Evolutionary conservation across 1,140 invertebrate genomes (phyloP).

Genomic region (Anagrus nilaparvatae): DNA sequence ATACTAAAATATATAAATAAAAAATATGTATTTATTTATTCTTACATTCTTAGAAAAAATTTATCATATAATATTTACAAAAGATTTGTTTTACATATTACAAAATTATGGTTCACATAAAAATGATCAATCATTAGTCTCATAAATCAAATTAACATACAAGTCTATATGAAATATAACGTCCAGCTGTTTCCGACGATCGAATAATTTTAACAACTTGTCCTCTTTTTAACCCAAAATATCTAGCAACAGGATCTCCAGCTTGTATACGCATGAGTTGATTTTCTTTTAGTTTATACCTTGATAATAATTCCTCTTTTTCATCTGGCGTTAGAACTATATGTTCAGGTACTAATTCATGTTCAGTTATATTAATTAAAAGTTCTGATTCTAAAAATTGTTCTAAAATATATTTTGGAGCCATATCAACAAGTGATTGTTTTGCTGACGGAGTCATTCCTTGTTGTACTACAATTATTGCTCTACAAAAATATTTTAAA

Average conservation of each 20-base stretch:
- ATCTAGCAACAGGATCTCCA: slow-evolving; percentile 94
- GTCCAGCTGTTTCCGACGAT: slow-evolving; percentile 93
- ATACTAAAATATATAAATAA: too few species aligned
- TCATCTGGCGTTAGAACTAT: slow-evolving; percentile 97
- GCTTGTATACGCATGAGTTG: slow-evolving; percentile 98
- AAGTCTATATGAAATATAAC: slow-evolving; percentile 96
- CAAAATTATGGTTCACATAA: slow-evolving; percentile 2
- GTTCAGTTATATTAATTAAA: slow-evolving; percentile 98
- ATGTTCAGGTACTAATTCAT: slow-evolving; percentile 97
- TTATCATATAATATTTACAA: too few species aligned
- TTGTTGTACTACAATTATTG: slow-evolving; percentile 65
- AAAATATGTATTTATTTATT: too few species aligned
- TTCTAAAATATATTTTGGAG: slow-evolving; percentile 97
- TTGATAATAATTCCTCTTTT: slow-evolving; percentile 84
- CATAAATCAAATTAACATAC: slow-evolving; percentile 60
- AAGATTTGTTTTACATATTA: slow-evolving; percentile 2
- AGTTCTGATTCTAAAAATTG: slow-evolving; percentile 98
- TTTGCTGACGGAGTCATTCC: slow-evolving; percentile 99
- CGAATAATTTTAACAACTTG: slow-evolving; percentile 98
- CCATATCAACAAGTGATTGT: slow-evolving; percentile 95
- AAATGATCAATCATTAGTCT: background rate
- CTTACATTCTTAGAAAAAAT: too few species aligned
- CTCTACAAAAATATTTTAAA: slow-evolving; percentile 45
- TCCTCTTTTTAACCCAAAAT: slow-evolving; percentile 93
- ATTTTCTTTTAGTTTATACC: slow-evolving; percentile 98